Evolutionary conservation across 2,888 invertebrate species (phyloP).

Genomic region (Galerucella calmariensis): DNA sequence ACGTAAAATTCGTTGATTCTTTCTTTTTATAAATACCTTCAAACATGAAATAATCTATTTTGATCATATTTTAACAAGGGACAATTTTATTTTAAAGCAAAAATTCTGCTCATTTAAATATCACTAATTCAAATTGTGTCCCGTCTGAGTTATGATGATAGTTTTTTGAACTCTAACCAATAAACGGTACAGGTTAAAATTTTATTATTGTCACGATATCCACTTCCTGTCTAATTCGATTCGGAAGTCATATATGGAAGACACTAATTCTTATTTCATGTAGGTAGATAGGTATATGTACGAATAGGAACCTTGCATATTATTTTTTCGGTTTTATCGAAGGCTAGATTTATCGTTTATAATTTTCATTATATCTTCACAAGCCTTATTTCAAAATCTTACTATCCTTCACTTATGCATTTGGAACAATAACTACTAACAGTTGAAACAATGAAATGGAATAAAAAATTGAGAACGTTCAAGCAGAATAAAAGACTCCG

Average conservation of each 20-base stretch:
- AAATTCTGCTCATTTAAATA: not conserved
- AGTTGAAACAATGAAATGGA: no score
- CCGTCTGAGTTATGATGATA: constrained; percentile 19
- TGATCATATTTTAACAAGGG: no score
- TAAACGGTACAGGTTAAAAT: constrained; percentile 42
- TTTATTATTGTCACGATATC: constrained; percentile 41
- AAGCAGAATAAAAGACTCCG: no score
- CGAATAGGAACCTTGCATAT: constrained; percentile 9
- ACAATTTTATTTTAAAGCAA: not conserved
- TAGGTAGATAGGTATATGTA: not conserved
- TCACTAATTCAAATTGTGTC: constrained; percentile 6
- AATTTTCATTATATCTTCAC: not conserved
- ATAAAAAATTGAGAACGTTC: no score
- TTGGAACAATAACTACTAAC: no score
- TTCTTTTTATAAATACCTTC: no score
- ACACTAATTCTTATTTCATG: constrained; percentile 31
- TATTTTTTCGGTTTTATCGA: not conserved
- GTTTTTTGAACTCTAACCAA: constrained; percentile 45
- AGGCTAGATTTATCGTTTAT: not conserved
- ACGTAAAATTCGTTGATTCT: no score
- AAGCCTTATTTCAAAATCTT: not conserved
- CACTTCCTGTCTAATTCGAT: constrained; percentile 40
- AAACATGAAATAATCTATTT: no score
- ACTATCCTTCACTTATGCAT: no score
- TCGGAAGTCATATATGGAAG: constrained; percentile 42